Percentiles rank a stretch among this genome's conserved stretches.
phyloP scores from a whole-genome alignment of 2,113 vertebrate species.

The Chaenocephalus aceratus region DNA sequence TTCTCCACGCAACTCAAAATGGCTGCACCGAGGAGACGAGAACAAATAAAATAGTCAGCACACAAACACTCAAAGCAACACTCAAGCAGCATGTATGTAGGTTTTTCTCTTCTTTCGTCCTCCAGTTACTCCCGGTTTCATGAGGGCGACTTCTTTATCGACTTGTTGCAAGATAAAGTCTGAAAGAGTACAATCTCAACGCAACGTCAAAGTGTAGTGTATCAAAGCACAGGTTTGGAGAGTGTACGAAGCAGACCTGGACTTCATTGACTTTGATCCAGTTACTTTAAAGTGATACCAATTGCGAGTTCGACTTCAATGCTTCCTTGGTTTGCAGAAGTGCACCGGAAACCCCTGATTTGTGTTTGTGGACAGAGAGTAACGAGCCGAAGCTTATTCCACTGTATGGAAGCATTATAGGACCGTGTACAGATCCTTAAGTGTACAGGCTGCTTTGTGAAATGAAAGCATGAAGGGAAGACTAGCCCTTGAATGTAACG shows the following conservation, averaged over 20 bases:
- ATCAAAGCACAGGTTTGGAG: slow-evolving; percentile 66
- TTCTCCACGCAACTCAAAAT: slow-evolving; percentile 56
- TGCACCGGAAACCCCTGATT: slow-evolving; percentile 23
- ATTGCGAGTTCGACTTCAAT: slow-evolving; percentile 9
- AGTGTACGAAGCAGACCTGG: slow-evolving; percentile 57
- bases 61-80: slow-evolving; percentile 67
- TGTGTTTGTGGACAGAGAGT: not conserved
- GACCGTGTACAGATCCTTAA: not conserved
- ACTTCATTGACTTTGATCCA: no score
- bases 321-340: not conserved
- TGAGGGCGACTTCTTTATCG: slow-evolving; percentile 1
- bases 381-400: slow-evolving; percentile 24
- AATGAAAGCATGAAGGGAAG: not conserved
- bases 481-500: slow-evolving; percentile 11
- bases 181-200: slow-evolving; percentile 49
- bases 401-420: slow-evolving; percentile 11
- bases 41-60: slow-evolving; percentile 27
- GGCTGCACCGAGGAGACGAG: slow-evolving; percentile 57
- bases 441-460: not conserved
- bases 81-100: slow-evolving; percentile 82
- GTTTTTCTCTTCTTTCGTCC: slow-evolving; percentile 28
- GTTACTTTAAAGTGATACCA: not conserved
- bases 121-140: slow-evolving; percentile 16
- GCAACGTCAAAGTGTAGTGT: slow-evolving; percentile 47
- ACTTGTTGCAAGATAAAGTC: not conserved